Base-by-base conservation (phyloP, 2,888 invertebrate species). In the Eremobia ochroleuca region DNA sequence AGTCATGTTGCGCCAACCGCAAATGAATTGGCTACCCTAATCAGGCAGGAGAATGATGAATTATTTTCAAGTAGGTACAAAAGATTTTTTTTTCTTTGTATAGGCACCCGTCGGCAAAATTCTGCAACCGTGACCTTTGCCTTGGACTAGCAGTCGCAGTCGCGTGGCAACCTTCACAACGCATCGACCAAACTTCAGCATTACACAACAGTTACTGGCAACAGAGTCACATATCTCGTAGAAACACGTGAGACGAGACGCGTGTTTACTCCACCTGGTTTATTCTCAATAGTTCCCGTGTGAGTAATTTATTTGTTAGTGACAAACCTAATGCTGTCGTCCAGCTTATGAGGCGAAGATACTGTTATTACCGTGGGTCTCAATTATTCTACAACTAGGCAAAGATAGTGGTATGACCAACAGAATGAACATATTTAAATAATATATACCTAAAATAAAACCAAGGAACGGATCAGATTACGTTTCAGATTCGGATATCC, bases 401-500 rank as follows among this genome's bases (percentile, higher is more conserved):
- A 25, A 52, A 59, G 3, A 28, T 18, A 74, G 65, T 34, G 65
- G 59, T 11, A 73, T 61, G 62, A 34, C 59, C 18, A 61, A n/a
- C 40, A 86, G 77, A 78, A 95, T 94, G 94, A 84, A 93, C 52
- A 94, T 95, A 95, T 96, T 94, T 76, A 86, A 91, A 83, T 85
- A 28, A 43, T 43, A 65, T 92, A 2, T 88, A 95, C 25, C 85
- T 95, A 0, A 90, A 92, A n/a, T 95, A 0, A 90, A 92, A n/a
- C 96, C 95, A 0, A 93, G 92, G 65, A 93, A 90, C 66, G 93
- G 96, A 21, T 92, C 90, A 0, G 92, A 94, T 52, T 87, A 94
- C 83, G 95, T 97, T 21, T 93, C 94, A 62, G 94, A 96, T 0
- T 84, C 95, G 46, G 95, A 95, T 0, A 89, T 95, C 4, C 95